Percentiles rank a stretch among this genome's conserved stretches.
Evolutionary conservation across 2,888 invertebrate species (phyloP).

Genomic region (Diaprepes abbreviatus): DNA sequence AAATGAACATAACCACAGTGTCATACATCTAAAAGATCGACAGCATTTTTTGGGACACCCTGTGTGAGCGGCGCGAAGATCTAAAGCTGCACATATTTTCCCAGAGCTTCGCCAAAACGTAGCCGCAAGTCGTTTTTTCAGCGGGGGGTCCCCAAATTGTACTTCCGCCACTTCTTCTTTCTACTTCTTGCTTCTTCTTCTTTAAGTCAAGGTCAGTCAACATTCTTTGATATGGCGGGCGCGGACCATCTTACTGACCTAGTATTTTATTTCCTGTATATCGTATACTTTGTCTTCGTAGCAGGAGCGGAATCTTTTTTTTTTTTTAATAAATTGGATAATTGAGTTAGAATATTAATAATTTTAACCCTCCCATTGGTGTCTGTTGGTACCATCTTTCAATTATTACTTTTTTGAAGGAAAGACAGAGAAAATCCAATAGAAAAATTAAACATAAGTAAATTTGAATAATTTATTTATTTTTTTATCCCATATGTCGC

Average conservation of each 20-base stretch:
- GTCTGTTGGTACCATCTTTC: no score
- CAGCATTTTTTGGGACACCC: no score
- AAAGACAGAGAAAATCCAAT: no score
- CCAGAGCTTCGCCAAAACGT: conserved; percentile 10
- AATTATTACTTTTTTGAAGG: no score
- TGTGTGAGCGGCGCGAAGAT: background rate
- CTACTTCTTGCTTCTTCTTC: conserved; percentile 26
- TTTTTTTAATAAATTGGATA: no score
- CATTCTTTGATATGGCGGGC: conserved; percentile 58
- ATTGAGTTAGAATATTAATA: no score
- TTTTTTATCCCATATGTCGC: no score
- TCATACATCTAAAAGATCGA: no score
- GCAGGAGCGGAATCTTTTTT: conserved; percentile 33
- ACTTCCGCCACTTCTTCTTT: conserved; percentile 46
- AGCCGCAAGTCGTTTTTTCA: conserved; percentile 23
- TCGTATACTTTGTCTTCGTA: conserved; percentile 35
- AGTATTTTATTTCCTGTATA: conserved; percentile 62
- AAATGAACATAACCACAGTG: no score
- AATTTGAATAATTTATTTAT: no score
- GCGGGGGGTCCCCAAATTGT: conserved; percentile 41
- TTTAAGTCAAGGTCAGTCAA: conserved; percentile 61
- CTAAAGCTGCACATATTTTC: conserved; percentile 1
- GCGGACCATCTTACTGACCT: conserved; percentile 62
- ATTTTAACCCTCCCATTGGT: no score
- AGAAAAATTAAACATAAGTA: no score